Conservation (phyloP, 2,113 vertebrate genomes). For the Dinomys branickii region DNA sequence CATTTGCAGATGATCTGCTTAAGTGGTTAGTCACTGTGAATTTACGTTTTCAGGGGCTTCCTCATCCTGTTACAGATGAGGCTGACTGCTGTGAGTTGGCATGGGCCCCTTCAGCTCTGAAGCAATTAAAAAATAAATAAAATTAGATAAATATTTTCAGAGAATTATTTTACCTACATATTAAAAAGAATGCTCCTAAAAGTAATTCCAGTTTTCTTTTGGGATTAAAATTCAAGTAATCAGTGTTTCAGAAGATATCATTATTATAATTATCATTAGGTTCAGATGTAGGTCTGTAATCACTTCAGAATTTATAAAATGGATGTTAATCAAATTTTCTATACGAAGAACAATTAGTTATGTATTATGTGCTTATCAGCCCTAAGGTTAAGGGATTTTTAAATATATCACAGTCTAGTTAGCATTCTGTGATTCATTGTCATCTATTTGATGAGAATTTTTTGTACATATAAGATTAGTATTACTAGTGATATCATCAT, state of each 20-base stretch:
- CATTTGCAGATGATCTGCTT: conserved; percentile 35
- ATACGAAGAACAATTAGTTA: conserved; percentile 16
- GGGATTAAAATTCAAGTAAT: conserved; percentile 46
- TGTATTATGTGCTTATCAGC: neutral
- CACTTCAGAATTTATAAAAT: neutral
- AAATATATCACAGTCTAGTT: conserved; percentile 6
- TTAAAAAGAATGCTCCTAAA: conserved; percentile 20
- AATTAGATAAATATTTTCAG: conserved; percentile 25
- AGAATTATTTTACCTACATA: neutral
- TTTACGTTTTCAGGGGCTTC: conserved; percentile 9
- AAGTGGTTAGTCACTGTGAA: neutral
- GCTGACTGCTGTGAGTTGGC: neutral
- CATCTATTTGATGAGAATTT: conserved; percentile 21
- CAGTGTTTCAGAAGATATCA: neutral
- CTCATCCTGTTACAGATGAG: neutral
- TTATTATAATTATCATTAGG: conserved; percentile 27
- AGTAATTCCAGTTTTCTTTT: neutral
- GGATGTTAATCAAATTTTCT: neutral
- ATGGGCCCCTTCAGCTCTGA: neutral
- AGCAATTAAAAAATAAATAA: conserved; percentile 65
- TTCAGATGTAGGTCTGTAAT: conserved; percentile 10
- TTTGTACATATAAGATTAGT: neutral
- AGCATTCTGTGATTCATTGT: neutral
- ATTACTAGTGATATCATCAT: neutral
- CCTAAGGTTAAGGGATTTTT: conserved; percentile 16